phyloP scores from a whole-genome alignment of 2,797 vertebrate genomes.

The Parambassis ranga region DNA sequence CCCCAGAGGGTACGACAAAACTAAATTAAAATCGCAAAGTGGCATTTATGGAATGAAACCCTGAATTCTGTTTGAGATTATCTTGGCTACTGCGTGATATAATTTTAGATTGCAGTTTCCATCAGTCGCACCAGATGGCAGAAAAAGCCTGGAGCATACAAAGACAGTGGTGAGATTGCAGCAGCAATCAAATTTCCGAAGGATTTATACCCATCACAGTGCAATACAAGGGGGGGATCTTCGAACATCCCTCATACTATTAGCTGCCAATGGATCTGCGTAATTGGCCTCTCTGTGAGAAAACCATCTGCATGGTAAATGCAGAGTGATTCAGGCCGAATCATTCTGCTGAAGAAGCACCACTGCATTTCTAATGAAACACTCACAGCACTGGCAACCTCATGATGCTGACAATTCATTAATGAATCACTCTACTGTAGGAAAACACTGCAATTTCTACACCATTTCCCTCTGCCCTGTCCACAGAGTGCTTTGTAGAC shows the following conservation, averaged over 20 bases:
- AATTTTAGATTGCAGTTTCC: conserved; percentile 70
- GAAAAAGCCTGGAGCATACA: conserved; percentile 67
- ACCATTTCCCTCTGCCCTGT: conserved; percentile 1
- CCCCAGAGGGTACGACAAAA: conserved; percentile 4
- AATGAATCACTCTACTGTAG: conserved; percentile 44
- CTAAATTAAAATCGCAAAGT: conserved; percentile 23
- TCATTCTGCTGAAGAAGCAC: conserved; percentile 34
- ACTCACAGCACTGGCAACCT: conserved; percentile 29
- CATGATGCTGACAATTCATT: conserved; percentile 42
- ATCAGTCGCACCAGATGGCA: conserved; percentile 76
- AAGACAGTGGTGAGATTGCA: conserved; percentile 15
- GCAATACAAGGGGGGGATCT: conserved; percentile 55
- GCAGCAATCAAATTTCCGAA: conserved; percentile 56
- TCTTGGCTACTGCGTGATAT: conserved; percentile 30
- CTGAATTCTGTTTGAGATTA: conserved; percentile 21
- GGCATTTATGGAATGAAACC: conserved; percentile 9
- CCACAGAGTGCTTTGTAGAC: neutral
- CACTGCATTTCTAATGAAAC: conserved; percentile 52
- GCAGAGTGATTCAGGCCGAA: conserved; percentile 52
- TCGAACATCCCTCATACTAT: conserved; percentile 64
- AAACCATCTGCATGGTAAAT: conserved; percentile 63
- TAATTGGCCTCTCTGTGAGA: conserved; percentile 59
- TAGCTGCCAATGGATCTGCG: conserved; percentile 59
- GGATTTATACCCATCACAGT: conserved; percentile 58
- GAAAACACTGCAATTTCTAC: conserved; percentile 25